Conservation (phyloP, 1,140 invertebrate genomes). For the Nixonia krombeini region DNA sequence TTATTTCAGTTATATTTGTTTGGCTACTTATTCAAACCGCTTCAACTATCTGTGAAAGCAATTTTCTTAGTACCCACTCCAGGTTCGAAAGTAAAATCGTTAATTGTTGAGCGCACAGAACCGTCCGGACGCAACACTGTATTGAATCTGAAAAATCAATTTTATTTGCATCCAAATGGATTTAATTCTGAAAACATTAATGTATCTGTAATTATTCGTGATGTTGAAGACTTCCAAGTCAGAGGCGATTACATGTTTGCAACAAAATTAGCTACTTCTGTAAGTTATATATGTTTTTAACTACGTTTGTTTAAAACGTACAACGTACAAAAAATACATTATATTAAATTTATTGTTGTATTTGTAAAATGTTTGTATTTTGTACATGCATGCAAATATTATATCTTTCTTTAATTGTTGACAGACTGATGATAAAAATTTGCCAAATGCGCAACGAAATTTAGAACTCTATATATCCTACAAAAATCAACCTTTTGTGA, state of each 20-base stretch:
- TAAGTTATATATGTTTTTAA: conserved; percentile 34
- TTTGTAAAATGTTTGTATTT: too few species aligned
- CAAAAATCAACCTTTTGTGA: conserved; percentile 78
- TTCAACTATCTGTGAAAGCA: conserved; percentile 77
- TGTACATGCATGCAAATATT: too few species aligned
- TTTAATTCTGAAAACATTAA: conserved; percentile 32
- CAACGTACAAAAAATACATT: too few species aligned
- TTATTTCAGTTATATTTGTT: conserved; percentile 15
- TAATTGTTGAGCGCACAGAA: conserved; percentile 82
- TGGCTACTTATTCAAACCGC: background rate
- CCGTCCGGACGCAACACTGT: conserved; percentile 76
- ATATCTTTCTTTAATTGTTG: background rate
- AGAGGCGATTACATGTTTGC: conserved; percentile 90
- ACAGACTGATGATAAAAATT: conserved; percentile 7
- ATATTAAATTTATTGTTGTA: too few species aligned
- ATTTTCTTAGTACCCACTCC: conserved; percentile 69
- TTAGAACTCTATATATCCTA: conserved; percentile 86
- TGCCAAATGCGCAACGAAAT: conserved; percentile 52
- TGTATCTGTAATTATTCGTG: conserved; percentile 74
- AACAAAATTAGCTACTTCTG: conserved; percentile 61
- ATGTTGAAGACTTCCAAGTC: conserved; percentile 86
- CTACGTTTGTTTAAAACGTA: background rate
- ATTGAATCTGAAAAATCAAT: conserved; percentile 72
- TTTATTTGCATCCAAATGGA: conserved; percentile 14
- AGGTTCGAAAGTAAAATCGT: conserved; percentile 55